These are phyloP conservation scores for Pollenia labialis DNA, from an alignment of 2,888 invertebrate species.

Conservation along the genomic window DNA sequence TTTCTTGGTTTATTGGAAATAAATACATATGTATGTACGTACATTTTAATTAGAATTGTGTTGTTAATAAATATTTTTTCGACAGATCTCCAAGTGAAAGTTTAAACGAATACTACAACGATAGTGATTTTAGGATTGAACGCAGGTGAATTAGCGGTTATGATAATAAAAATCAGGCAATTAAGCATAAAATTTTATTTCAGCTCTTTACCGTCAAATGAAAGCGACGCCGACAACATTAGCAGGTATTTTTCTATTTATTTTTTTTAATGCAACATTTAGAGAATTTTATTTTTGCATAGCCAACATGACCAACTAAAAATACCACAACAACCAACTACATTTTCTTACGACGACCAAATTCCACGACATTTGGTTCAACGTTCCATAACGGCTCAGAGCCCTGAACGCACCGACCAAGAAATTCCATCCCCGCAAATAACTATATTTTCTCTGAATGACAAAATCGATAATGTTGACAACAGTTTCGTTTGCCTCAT, in stretches of 20 bases:
- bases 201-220: neutral
- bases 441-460: constrained; percentile 25
- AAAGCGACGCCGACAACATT: neutral
- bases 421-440: constrained; percentile 78
- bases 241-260: neutral
- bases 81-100: no score
- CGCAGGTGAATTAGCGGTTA: no score
- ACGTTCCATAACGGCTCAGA: constrained; percentile 75
- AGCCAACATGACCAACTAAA: constrained; percentile 63
- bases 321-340: constrained; percentile 73
- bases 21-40: no score
- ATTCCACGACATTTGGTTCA: neutral
- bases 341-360: constrained; percentile 47
- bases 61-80: no score
- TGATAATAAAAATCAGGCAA: no score
- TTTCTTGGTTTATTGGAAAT: no score
- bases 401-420: constrained; percentile 79
- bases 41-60: no score
- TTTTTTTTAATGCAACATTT: neutral
- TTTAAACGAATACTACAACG: no score
- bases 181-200: neutral
- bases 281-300: neutral
- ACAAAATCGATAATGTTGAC: constrained; percentile 2
- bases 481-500: constrained; percentile 70
- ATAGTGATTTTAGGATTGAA: no score